phyloP scores from a whole-genome alignment of 2,888 invertebrate species.

The Herminia tarsipennalis region DNA sequence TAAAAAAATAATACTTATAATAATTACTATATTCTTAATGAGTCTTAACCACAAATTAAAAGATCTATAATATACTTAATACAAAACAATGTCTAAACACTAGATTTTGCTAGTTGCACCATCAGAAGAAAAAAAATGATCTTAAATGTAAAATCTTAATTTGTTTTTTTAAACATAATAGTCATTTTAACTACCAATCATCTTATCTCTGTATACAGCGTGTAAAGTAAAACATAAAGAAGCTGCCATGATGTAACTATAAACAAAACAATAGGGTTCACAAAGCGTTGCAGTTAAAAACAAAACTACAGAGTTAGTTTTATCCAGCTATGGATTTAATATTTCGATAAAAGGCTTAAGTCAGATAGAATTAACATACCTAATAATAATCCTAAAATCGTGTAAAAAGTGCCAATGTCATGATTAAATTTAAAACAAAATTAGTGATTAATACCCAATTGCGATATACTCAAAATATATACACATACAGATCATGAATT shows the following conservation, averaged over 20 bases:
- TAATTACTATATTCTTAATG: slow-evolving; percentile 31
- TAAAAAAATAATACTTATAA: slow-evolving; percentile 30
- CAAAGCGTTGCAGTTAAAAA: not conserved
- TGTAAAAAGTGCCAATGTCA: no score
- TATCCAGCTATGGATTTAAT: slow-evolving; percentile 13
- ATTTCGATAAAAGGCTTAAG: slow-evolving; percentile 24
- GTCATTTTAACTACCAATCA: slow-evolving; percentile 11
- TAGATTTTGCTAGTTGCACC: slow-evolving; percentile 48
- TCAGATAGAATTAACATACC: no score
- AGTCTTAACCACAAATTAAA: slow-evolving; percentile 41
- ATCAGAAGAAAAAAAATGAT: slow-evolving; percentile 26
- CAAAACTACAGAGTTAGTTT: not conserved
- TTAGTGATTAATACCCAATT: no score
- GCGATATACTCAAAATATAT: no score
- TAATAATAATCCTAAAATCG: no score
- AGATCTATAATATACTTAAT: slow-evolving; percentile 21
- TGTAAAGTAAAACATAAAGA: slow-evolving; percentile 1
- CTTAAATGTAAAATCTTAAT: not conserved
- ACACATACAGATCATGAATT: no score
- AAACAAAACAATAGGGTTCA: not conserved
- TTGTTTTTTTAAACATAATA: not conserved
- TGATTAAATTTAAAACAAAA: not conserved
- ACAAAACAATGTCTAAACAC: slow-evolving; percentile 28
- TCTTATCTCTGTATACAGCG: slow-evolving; percentile 26
- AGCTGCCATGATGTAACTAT: slow-evolving; percentile 5